Conservation (phyloP, 1,140 invertebrate genomes). For the Drosophila lowei region DNA sequence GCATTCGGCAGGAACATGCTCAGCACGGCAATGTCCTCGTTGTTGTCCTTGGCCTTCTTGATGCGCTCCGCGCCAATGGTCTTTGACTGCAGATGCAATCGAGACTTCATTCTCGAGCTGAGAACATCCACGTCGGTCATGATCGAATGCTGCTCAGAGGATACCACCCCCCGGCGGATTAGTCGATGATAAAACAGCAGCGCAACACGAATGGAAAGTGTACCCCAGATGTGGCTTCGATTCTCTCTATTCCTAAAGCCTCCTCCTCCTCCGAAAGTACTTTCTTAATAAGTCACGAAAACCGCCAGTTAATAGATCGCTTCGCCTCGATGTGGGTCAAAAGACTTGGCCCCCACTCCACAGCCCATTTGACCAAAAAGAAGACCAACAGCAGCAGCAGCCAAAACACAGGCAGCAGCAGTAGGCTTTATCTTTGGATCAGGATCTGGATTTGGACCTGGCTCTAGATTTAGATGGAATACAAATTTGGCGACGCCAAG, state of each 20-base stretch:
- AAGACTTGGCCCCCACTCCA: slow-evolving; percentile 35
- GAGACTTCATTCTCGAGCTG: slow-evolving; percentile 89
- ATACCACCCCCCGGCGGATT: background rate
- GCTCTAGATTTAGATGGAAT: slow-evolving; percentile 23
- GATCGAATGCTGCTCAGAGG: slow-evolving; percentile 7
- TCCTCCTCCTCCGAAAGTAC: background rate
- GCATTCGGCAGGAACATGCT: slow-evolving; percentile 90
- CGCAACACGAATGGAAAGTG: slow-evolving; percentile 22
- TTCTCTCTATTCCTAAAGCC: background rate
- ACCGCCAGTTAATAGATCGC: slow-evolving; percentile 31
- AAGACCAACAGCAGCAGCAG: too few relatives aligned
- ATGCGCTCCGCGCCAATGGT: slow-evolving; percentile 90
- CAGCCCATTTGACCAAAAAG: slow-evolving; percentile 10
- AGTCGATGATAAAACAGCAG: too few relatives aligned
- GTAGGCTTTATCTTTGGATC: too few relatives aligned
- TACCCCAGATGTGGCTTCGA: slow-evolving; percentile 26
- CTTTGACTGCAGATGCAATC: slow-evolving; percentile 89
- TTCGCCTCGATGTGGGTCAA: slow-evolving; percentile 57
- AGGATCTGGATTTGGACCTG: slow-evolving; percentile 13
- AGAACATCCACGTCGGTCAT: slow-evolving; percentile 90
- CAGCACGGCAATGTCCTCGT: slow-evolving; percentile 93
- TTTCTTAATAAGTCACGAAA: slow-evolving; percentile 58
- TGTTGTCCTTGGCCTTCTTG: slow-evolving; percentile 89
- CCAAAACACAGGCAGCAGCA: too few relatives aligned
- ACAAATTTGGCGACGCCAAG: slow-evolving; percentile 69